Percentiles rank a stretch among this genome's conserved stretches.
Conservation (phyloP, 30 jellyfish, hydroid and myxozoan species). For the Aurelia sp. region DNA sequence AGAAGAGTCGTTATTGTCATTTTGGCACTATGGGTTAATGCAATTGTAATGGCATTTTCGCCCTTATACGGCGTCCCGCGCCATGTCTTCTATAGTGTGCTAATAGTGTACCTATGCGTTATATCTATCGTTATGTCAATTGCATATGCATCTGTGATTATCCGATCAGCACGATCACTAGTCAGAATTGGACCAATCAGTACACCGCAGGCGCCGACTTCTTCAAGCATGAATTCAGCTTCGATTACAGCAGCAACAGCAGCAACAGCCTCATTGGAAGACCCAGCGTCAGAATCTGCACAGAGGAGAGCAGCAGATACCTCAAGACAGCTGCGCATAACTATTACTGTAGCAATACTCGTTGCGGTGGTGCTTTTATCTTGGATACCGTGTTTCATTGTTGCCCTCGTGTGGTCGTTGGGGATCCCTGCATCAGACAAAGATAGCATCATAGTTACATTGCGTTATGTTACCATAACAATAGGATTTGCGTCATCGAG, state of each 20-base stretch:
- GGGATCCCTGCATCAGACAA: slow-evolving; percentile 24
- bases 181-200: neutral
- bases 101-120: slow-evolving; percentile 37
- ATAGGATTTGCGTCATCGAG: slow-evolving; percentile 53
- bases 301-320: slow-evolving; percentile 11
- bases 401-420: slow-evolving; percentile 54
- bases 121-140: slow-evolving; percentile 26
- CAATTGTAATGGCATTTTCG: slow-evolving; percentile 31
- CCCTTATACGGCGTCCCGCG: slow-evolving; percentile 60
- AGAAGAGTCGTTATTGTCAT: slow-evolving; percentile 42
- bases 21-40: slow-evolving; percentile 42
- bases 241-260: neutral
- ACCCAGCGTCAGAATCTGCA: neutral
- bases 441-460: slow-evolving; percentile 16
- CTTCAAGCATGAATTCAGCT: neutral
- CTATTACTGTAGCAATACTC: slow-evolving; percentile 45
- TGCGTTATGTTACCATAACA: slow-evolving; percentile 41
- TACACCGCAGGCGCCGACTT: neutral
- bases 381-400: slow-evolving; percentile 60
- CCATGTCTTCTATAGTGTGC: slow-evolving; percentile 21
- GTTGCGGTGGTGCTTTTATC: slow-evolving; percentile 29
- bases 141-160: slow-evolving; percentile 45
- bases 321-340: slow-evolving; percentile 63
- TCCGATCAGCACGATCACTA: slow-evolving; percentile 5
- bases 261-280: neutral